A percentile compares a stretch with the other conserved stretches of the same genome.
Evolutionary conservation across 2,888 invertebrate genomes (phyloP).

Genomic region (Nemotelus pantherinus): DNA sequence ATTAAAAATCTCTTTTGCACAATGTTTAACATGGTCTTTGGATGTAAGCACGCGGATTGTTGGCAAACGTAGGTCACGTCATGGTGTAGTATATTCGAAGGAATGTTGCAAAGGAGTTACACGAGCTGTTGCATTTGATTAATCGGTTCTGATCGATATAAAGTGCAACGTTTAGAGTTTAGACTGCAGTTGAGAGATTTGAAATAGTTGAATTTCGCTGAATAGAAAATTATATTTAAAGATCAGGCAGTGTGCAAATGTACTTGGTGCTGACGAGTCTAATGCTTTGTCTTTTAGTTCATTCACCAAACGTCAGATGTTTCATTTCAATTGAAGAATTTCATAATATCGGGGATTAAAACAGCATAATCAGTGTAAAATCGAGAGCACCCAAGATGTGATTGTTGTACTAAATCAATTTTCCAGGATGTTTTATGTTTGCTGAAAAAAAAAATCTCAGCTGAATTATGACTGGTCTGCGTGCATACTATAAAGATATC

Average conservation of each 20-base stretch:
- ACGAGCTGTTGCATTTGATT: conserved; percentile 35
- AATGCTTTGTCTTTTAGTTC: too few relatives aligned
- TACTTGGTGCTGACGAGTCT: too few relatives aligned
- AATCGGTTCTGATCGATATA: conserved; percentile 33
- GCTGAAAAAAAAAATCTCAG: neutral
- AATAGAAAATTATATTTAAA: too few relatives aligned
- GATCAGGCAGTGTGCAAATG: too few relatives aligned
- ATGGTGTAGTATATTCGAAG: conserved; percentile 22
- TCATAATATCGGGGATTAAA: too few relatives aligned
- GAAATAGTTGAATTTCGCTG: too few relatives aligned
- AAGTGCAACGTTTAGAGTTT: neutral
- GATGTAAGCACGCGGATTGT: conserved; percentile 24
- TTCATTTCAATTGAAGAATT: too few relatives aligned
- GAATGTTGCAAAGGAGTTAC: conserved; percentile 36
- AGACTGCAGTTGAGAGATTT: conserved; percentile 8
- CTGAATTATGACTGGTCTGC: neutral
- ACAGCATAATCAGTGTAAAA: too few relatives aligned
- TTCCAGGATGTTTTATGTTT: neutral
- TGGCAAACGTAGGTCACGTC: conserved; percentile 42
- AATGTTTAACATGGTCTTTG: conserved; percentile 40
- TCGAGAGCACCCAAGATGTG: too few relatives aligned
- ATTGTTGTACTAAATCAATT: too few relatives aligned
- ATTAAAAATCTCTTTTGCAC: conserved; percentile 41
- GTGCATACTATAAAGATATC: neutral
- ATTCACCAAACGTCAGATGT: too few relatives aligned